These are phyloP conservation scores for Alca torda DNA, from an alignment of 2,797 vertebrate species.

Conservation along the genomic window DNA sequence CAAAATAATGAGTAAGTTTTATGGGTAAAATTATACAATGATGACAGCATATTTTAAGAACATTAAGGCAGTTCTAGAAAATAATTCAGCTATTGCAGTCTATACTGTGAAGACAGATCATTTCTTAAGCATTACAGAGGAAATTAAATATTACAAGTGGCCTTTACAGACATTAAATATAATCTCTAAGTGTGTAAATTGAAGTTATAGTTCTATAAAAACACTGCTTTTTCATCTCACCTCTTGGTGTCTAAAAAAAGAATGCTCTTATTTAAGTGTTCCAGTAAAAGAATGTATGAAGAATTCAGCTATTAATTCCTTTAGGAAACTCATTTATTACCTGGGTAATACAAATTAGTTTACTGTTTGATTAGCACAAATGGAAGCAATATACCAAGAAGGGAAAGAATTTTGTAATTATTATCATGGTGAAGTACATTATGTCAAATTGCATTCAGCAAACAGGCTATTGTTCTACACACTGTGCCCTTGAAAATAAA, in stretches of 20 bases:
- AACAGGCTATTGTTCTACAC: background rate
- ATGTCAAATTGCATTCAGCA: background rate
- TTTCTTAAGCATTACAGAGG: background rate
- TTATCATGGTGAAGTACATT: background rate
- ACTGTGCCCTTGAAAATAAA: slow-evolving; percentile 34
- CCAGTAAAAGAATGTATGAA: background rate
- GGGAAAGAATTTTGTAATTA: background rate
- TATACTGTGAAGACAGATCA: background rate
- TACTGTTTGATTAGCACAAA: background rate
- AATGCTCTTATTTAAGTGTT: background rate
- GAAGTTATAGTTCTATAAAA: background rate
- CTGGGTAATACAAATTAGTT: background rate
- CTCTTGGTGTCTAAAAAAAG: background rate
- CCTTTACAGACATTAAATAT: background rate
- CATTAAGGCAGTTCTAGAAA: background rate
- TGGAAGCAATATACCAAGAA: background rate
- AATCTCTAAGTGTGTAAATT: background rate
- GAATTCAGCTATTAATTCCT: background rate
- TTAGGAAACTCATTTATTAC: background rate
- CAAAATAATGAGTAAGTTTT: background rate
- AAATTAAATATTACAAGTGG: background rate
- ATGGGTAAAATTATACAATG: background rate
- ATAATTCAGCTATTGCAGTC: background rate
- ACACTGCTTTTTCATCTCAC: background rate
- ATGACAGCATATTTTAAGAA: background rate